Conservation (phyloP, 2,888 invertebrate genomes). For the Mythimna impura region DNA sequence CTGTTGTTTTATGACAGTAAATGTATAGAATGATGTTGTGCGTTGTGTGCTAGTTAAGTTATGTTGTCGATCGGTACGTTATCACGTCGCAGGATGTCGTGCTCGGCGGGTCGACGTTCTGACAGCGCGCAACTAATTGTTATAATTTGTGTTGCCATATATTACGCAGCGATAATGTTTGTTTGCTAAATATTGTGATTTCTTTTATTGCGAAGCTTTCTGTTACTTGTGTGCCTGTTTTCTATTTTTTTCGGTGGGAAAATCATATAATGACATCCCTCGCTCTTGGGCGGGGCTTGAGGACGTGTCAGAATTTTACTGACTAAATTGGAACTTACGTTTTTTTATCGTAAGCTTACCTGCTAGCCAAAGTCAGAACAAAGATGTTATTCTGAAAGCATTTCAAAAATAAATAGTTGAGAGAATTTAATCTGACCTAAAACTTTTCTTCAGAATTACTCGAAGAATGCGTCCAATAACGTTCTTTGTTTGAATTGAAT, state of each 20-base stretch:
- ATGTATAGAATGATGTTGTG: conserved; percentile 35
- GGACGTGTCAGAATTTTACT: no score
- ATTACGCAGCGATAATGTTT: conserved; percentile 53
- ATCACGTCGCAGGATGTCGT: conserved; percentile 84
- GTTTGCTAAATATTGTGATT: conserved; percentile 29
- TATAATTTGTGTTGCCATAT: conserved; percentile 74
- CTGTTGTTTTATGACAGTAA: conserved; percentile 3
- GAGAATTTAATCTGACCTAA: conserved; percentile 28
- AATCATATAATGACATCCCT: no score
- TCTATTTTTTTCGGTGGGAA: no score
- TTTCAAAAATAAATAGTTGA: conserved; percentile 3
- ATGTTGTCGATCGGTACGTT: conserved; percentile 69
- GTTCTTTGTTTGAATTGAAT: conserved; percentile 18
- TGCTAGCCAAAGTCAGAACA: not conserved
- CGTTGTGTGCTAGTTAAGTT: conserved; percentile 72
- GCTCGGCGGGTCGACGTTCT: conserved; percentile 83
- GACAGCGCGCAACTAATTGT: conserved; percentile 82
- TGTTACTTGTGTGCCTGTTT: not conserved
- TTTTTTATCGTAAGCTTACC: not conserved
- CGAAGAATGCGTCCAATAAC: conserved; percentile 10
- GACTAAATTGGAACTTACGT: no score
- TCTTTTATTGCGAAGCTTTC: conserved; percentile 9
- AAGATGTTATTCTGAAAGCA: not conserved
- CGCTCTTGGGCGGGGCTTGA: no score
- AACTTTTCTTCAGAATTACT: conserved; percentile 8